Conservation (phyloP, 2,113 vertebrate genomes). For the Gallinago media region DNA sequence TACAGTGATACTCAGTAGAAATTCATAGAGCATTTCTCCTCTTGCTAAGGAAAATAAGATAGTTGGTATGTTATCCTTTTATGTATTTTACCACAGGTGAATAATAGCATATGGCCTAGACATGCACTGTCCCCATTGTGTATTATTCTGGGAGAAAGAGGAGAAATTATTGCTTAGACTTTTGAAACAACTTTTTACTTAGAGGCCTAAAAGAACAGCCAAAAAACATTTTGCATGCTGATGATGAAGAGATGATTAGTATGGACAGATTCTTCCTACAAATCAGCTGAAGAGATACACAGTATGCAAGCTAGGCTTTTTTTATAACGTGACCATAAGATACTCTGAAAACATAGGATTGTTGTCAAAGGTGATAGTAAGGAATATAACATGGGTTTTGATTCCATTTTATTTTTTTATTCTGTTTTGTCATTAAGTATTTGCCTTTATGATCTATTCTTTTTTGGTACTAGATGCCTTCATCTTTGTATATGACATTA, state of each 20-base stretch:
- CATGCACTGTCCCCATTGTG: neutral
- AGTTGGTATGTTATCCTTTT: neutral
- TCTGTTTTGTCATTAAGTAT: neutral
- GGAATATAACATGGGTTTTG: neutral
- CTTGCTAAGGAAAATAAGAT: neutral
- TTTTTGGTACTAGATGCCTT: neutral
- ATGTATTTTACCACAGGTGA: neutral
- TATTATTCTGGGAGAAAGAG: neutral
- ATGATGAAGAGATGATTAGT: neutral
- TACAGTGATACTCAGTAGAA: neutral
- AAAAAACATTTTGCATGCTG: neutral
- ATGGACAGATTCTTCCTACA: neutral
- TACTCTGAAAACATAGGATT: neutral
- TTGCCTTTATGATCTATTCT: neutral
- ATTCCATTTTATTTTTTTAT: neutral
- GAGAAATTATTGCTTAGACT: neutral
- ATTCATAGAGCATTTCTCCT: neutral
- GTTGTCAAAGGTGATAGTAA: neutral
- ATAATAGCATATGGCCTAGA: neutral
- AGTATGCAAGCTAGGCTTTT: neutral
- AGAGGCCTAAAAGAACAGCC: neutral
- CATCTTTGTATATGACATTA: neutral
- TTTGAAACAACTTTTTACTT: neutral
- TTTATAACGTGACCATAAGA: neutral
- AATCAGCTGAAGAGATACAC: neutral